Evolutionary conservation across 1,140 invertebrate genomes (phyloP), one percentile per base, ranked within the genome.

Genomic region (Habropoda laboriosa): DNA sequence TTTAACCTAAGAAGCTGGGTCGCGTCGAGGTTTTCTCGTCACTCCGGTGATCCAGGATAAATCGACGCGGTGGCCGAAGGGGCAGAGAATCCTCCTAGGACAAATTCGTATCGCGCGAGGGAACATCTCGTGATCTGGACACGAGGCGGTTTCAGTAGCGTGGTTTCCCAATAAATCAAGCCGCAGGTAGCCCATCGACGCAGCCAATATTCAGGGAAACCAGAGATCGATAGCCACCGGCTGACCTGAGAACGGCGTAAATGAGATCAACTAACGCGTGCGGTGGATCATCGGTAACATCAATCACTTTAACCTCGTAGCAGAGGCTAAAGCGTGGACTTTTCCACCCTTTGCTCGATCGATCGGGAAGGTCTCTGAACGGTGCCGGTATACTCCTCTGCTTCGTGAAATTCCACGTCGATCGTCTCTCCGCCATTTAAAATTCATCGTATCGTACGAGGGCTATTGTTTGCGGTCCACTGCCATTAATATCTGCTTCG

Each of bases 131-230:
- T 40, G 60, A 63, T 38, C 68, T 16, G 60, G 0, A 40, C 67
- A 63, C 35, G 60, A 18, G 30, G 30, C 27, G 47, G 70, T 73
- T 64, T 53, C 45, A 24, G 47, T 6, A 18, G 18, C 21, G 40
- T 10, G 77, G 77, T 63, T 79, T 16, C 49, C 32, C 70, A 32
- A 79, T 74, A 74, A 79, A 79, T 79, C 77, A 74, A 74, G 40
- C 57, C 68, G 47, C 58, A 38, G n/a, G 35, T 64, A 42, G 57
- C 16, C 76, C 77, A 79, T 79, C 70, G 70, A 66, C 30, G 68
- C 27, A 27, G n/a, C 58, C 58, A 55, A 79, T 79, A 73, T 72
- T 61, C 76, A 35, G 21, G 35, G 30, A 63, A 35, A 61, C 74
- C 63, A 21, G 42, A 51, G 63, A 71, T 78, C 76, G 76, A 78